These are phyloP conservation scores for Hesperophylax magnus DNA, from an alignment of 1,140 invertebrate species.

Conservation along the genomic window DNA sequence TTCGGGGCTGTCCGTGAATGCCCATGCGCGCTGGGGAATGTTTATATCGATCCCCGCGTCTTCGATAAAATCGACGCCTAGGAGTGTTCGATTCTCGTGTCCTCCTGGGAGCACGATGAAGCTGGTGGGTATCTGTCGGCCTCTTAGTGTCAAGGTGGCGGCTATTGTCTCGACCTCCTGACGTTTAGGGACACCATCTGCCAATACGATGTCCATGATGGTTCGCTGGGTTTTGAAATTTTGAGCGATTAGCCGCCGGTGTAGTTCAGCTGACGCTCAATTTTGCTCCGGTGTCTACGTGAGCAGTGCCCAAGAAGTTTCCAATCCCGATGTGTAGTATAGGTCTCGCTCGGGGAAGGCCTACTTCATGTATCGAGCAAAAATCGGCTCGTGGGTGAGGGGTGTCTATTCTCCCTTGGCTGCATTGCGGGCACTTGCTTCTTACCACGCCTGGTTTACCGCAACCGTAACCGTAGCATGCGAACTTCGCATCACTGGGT, in stretches of 20 bases:
- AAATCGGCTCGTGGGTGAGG: no score
- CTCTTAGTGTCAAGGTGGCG: neutral
- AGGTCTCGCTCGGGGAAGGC: no score
- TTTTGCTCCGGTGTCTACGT: no score
- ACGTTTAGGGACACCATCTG: neutral
- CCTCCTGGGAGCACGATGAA: neutral
- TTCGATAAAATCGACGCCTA: neutral
- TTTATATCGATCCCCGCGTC: neutral
- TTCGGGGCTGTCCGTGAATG: neutral
- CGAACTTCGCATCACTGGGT: no score
- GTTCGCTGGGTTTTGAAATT: neutral
- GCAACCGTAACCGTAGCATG: slow-evolving; percentile 3
- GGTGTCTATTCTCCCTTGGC: neutral
- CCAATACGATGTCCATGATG: neutral
- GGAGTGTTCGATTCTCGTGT: no score
- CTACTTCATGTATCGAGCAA: no score
- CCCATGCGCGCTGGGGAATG: neutral
- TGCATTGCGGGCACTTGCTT: neutral
- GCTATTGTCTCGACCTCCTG: no score
- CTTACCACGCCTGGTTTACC: neutral
- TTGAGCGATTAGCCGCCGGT: no score
- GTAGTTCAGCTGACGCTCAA: no score
- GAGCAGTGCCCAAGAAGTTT: no score
- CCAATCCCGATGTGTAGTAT: no score
- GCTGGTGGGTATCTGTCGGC: neutral